Base-by-base conservation (phyloP, 2,113 vertebrate species). In the Oryctolagus cuniculus region DNA sequence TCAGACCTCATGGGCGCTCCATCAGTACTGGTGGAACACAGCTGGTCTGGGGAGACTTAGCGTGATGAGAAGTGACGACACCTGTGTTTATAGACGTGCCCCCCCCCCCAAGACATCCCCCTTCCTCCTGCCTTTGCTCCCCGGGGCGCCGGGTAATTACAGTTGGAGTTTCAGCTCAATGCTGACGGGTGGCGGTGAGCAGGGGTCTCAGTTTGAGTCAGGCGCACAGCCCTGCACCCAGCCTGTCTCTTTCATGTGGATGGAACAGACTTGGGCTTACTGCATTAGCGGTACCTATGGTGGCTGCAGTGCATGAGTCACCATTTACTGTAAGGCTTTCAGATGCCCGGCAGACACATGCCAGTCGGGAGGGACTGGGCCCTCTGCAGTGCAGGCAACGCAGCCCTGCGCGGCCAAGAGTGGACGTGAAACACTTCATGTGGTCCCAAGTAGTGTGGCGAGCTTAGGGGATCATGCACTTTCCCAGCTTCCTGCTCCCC, bases 261-360 rank as follows among this genome's bases (percentile, higher is more conserved):
- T 98, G 98, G 98, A 98, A 95, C 81, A 69, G 83, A 97, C 91
- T 97, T 96, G 3, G 22, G 96, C 95, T 98, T 96, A 97, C 96
- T 97, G 96, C 98, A 96, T 96, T 94, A 87, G 97, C 34, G n/a
- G 88, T n/a, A 24, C 97, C 90, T 95, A 79, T 73, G 12, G 96
- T 94, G 36, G 31, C 97, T 96, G 92, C 93, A 72, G 79, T 10
- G 92, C 92, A 97, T 98, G 98, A 98, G 98, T 98, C 98, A 98
- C 98, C 97, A 0, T 87, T 98, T 98, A 98, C 98, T 87, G 98
- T 98, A 98, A 98, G 95, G 96, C 96, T 98, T 97, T 97, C 98
- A 80, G 86, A 64, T 96, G 96, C 97, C 97, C 89, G 94, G 94
- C 96, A 97, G 78, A 96, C 63, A 53, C 92, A 89, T 74, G 8